Evolutionary conservation across 2,888 invertebrate genomes (phyloP), one percentile per base, ranked within the genome.

Genomic region (Diarsia rubi): DNA sequence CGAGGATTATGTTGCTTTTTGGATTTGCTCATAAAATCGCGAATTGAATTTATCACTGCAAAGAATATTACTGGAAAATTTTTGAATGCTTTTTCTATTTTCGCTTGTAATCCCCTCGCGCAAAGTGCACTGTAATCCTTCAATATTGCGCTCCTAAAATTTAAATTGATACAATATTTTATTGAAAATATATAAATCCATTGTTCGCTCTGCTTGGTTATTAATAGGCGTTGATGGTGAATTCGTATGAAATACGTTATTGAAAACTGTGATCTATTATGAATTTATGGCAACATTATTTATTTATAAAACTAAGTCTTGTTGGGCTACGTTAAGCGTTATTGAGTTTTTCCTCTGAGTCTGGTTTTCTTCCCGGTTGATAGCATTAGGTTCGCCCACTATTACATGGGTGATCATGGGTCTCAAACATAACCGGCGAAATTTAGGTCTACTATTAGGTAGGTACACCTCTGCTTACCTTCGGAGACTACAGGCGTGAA

Each of bases 101-200:
- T 69, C 42, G 57, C 57, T 57, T 66, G 63, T 85, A 77, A 86
- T 72, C 76, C 57, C 27, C 12, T 37, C 19, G 65, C n/a, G 54
- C 21, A 83, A 85, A 82, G 68, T 87, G 85, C 75, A 75, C 67
- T 14, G 86, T 82, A 87, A 85, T 78, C 73, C 83, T 45, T 81
- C 49, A 54, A 82, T 87, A 87, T 86, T 74, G 65, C 71, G 60
- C 8, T 69, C 16, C 21, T 68, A 65, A 70, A 83, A 59, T 59
- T 31, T 49, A 71, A 73, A 78, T 57, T 57, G 45, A 62, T 44
- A 67, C 47, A 47, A 62, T 81, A 62, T 81, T 75, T 31, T 69
- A 85, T 84, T 67, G 57, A 54, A 84, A 69, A 81, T 9, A 45
- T 9, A 45, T 68, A 69, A 73, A 69, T 63, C 19, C 57, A 65